Evolutionary conservation across 2,888 invertebrate species (phyloP).

Genomic region (Chrysina gloriosa): DNA sequence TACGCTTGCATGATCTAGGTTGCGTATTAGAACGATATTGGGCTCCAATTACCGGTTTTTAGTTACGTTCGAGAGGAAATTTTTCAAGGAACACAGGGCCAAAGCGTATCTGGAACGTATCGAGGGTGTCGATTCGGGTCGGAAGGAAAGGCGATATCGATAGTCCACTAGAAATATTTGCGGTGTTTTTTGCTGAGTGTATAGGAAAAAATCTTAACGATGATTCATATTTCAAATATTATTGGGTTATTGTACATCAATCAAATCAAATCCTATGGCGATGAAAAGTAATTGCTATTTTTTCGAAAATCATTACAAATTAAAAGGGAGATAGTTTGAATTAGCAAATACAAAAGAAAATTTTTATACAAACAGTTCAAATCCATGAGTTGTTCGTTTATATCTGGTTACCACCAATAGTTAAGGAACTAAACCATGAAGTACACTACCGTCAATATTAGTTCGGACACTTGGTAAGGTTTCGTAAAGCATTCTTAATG

Average conservation of each 20-base stretch:
- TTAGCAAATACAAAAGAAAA: too few species aligned
- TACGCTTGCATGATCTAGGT: constrained; percentile 20
- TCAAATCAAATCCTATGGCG: background rate
- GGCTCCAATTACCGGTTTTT: constrained; percentile 9
- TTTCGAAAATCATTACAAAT: too few species aligned
- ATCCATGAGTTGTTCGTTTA: too few species aligned
- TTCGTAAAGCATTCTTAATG: too few species aligned
- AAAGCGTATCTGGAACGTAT: background rate
- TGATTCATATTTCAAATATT: constrained; percentile 1
- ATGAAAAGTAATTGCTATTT: too few species aligned
- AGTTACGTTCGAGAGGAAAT: background rate
- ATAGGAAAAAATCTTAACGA: background rate
- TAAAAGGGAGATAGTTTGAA: too few species aligned
- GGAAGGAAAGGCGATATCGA: constrained; percentile 9
- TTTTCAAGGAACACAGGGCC: background rate
- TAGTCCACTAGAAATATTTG: constrained; percentile 1
- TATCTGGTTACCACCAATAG: too few species aligned
- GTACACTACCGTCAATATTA: too few species aligned
- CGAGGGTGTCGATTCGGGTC: background rate
- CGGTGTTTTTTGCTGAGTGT: constrained; percentile 3
- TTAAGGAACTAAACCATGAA: too few species aligned
- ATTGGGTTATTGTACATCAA: background rate
- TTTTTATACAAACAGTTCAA: too few species aligned
- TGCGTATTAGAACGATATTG: constrained; percentile 1
- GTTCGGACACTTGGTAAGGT: too few species aligned